Conservation (phyloP, 2,888 invertebrate genomes). For the Loripinus fragilis region DNA sequence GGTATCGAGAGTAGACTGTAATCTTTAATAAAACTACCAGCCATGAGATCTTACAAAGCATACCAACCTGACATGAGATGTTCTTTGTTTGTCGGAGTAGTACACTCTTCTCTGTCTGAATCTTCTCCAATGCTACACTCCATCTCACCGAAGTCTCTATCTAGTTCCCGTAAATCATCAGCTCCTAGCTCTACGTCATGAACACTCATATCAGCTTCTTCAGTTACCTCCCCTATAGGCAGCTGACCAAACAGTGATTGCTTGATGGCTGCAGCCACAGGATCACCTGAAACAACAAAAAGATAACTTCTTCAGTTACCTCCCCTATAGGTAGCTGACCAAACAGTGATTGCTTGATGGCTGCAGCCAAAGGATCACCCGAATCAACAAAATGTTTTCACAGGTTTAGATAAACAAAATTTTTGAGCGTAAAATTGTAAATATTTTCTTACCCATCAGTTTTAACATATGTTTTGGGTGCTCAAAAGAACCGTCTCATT, state of each 20-base stretch:
- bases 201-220: slow-evolving; percentile 51
- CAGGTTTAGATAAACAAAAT: too few species aligned
- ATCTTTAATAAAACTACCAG: too few species aligned
- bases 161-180: slow-evolving; percentile 71
- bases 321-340: slow-evolving; percentile 50
- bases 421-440: too few species aligned
- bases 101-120: slow-evolving; percentile 30
- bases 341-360: slow-evolving; percentile 56
- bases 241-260: slow-evolving; percentile 52
- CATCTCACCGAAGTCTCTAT: slow-evolving; percentile 75
- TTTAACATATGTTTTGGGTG: too few species aligned
- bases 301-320: slow-evolving; percentile 50
- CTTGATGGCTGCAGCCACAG: slow-evolving; percentile 45
- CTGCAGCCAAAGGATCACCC: slow-evolving; percentile 42
- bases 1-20: too few species aligned
- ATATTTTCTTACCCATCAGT: too few species aligned
- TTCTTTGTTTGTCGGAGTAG: not conserved
- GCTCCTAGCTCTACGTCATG: slow-evolving; percentile 69
- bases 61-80: not conserved
- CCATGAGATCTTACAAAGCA: too few species aligned
- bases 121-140: slow-evolving; percentile 38
- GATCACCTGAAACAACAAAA: slow-evolving; percentile 25
- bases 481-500: too few species aligned
- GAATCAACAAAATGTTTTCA: too few species aligned
- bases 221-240: slow-evolving; percentile 53